phyloP scores from a whole-genome alignment of 2,888 invertebrate species.

The Lypha dubia region DNA sequence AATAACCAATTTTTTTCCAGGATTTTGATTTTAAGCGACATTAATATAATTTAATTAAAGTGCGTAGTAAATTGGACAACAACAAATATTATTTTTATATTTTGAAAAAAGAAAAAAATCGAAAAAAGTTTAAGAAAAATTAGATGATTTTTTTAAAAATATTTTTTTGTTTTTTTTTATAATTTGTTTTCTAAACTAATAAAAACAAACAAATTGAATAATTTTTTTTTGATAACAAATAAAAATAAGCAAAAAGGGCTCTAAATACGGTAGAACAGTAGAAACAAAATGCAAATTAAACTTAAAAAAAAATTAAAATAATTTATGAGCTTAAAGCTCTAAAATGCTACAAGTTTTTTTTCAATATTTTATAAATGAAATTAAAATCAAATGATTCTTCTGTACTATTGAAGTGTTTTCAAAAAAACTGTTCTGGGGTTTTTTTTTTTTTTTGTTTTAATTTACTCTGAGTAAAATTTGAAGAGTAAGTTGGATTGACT shows the following conservation, averaged over 20 bases:
- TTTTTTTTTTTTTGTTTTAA: too few relatives aligned
- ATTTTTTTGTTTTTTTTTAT: slow-evolving; percentile 60
- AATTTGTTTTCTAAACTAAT: slow-evolving; percentile 64
- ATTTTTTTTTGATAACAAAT: slow-evolving; percentile 49
- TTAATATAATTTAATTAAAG: slow-evolving; percentile 65
- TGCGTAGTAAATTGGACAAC: slow-evolving; percentile 72
- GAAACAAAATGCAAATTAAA: slow-evolving; percentile 46
- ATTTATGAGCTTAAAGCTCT: neutral
- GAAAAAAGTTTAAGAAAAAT: slow-evolving; percentile 69
- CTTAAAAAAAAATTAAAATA: neutral
- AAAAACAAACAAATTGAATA: slow-evolving; percentile 53
- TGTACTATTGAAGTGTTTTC: neutral
- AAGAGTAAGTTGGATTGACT: too few relatives aligned
- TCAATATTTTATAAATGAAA: neutral
- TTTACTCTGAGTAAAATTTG: neutral
- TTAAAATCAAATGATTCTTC: neutral
- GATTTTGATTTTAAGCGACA: slow-evolving; percentile 69
- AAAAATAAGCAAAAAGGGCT: slow-evolving; percentile 35
- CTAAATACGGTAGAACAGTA: slow-evolving; percentile 33
- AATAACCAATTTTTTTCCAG: slow-evolving; percentile 50
- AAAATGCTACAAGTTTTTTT: slow-evolving; percentile 3
- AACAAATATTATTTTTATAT: slow-evolving; percentile 70
- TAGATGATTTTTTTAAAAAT: slow-evolving; percentile 63
- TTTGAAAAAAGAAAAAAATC: slow-evolving; percentile 69
- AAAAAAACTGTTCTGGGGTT: neutral